These are phyloP conservation scores for Portevinia maculata DNA, from an alignment of 2,888 invertebrate genomes.

Conservation along the genomic window DNA sequence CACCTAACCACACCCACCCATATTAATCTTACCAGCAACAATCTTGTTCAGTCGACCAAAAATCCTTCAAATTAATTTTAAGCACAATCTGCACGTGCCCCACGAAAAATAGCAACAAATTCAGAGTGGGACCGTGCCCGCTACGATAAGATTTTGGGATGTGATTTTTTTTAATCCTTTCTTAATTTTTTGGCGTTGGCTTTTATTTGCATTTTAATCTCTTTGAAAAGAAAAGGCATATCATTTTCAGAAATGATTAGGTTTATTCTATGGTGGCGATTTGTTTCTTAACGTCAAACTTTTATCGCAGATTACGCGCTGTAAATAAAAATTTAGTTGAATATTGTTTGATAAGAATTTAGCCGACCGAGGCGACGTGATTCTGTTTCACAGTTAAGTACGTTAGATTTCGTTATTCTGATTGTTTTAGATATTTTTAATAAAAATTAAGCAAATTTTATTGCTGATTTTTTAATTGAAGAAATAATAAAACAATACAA, in stretches of 20 bases:
- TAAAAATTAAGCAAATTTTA: background rate
- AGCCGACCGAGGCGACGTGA: too few relatives aligned
- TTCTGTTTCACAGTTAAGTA: too few relatives aligned
- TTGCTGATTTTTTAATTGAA: slow-evolving; percentile 5
- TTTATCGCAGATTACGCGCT: slow-evolving; percentile 20
- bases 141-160: slow-evolving; percentile 19
- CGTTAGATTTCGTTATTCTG: background rate
- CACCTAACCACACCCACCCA: slow-evolving; percentile 56
- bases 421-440: too few relatives aligned
- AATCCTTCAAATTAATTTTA: slow-evolving; percentile 70
- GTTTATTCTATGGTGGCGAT: background rate
- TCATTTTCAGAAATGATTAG: slow-evolving; percentile 1
- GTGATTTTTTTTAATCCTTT: slow-evolving; percentile 36
- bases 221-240: background rate
- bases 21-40: slow-evolving; percentile 42
- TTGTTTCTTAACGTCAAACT: slow-evolving; percentile 14
- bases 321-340: background rate
- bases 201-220: slow-evolving; percentile 16
- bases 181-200: background rate
- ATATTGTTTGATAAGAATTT: background rate
- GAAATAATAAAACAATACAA: slow-evolving; percentile 10
- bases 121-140: slow-evolving; percentile 10
- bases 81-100: slow-evolving; percentile 63
- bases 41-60: slow-evolving; percentile 56
- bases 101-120: slow-evolving; percentile 44